Conservation (phyloP, 2,113 vertebrate genomes). For the Furnarius figulus region DNA sequence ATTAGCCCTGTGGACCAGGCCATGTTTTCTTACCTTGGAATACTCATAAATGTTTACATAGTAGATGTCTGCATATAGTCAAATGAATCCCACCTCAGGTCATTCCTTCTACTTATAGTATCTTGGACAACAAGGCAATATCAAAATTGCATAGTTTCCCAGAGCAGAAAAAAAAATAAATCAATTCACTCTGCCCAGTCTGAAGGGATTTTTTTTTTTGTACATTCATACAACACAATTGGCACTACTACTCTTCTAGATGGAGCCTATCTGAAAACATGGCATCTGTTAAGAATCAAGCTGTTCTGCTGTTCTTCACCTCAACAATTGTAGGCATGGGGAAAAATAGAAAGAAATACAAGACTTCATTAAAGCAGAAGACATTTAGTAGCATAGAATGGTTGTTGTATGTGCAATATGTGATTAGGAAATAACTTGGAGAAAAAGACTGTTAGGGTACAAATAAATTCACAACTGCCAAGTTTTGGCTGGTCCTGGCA, state of each 20-base stretch:
- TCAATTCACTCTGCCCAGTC: not conserved
- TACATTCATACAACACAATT: not conserved
- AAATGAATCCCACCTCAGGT: not conserved
- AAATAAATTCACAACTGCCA: not conserved
- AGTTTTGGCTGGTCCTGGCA: not conserved
- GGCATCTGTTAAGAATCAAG: not conserved
- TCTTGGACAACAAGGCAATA: not conserved
- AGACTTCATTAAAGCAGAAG: not conserved
- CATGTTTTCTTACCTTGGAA: not conserved
- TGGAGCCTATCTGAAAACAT: not conserved
- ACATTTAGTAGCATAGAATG: not conserved
- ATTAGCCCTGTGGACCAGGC: not conserved
- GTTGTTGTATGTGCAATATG: not conserved
- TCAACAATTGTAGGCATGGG: not conserved
- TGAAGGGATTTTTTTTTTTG: not conserved
- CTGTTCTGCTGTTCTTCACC: not conserved
- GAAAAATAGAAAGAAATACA: not conserved
- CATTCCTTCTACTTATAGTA: not conserved
- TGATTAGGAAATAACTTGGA: not conserved
- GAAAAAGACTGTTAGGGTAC: not conserved
- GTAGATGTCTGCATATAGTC: not conserved
- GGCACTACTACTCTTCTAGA: not conserved
- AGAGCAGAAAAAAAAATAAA: not conserved
- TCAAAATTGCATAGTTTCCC: not conserved
- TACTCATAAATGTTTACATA: not conserved